Evolutionary conservation across 2,888 invertebrate species (phyloP).

Genomic region (Synanthedon tipuliformis): DNA sequence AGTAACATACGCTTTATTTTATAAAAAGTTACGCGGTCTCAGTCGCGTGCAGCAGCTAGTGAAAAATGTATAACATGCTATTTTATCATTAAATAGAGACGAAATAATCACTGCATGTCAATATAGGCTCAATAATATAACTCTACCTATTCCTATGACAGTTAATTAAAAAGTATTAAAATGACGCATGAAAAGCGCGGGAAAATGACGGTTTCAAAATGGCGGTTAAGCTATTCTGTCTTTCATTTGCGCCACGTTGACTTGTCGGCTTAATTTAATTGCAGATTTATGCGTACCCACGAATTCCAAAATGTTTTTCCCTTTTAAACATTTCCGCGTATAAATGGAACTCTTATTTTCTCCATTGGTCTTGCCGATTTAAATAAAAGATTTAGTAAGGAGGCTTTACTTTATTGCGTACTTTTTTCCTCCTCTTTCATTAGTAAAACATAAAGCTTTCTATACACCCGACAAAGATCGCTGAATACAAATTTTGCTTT

Average conservation of each 20-base stretch:
- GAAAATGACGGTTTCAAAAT: conserved; percentile 1
- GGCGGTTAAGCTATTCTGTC: background rate
- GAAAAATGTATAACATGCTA: too few species aligned
- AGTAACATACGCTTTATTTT: too few species aligned
- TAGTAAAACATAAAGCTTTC: too few species aligned
- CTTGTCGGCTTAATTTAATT: conserved; percentile 12
- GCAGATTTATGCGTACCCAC: background rate
- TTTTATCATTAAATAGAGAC: too few species aligned
- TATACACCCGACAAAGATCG: too few species aligned
- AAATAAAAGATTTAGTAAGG: background rate
- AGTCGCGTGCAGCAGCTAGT: too few species aligned
- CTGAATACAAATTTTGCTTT: too few species aligned
- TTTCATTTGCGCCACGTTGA: conserved; percentile 6
- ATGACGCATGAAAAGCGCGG: conserved; percentile 6
- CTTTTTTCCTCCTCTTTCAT: too few species aligned
- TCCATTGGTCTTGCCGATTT: background rate
- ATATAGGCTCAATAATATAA: too few species aligned
- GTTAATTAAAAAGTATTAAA: background rate
- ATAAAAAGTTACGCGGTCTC: too few species aligned
- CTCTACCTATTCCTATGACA: too few species aligned
- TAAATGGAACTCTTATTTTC: conserved; percentile 5
- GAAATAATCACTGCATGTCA: too few species aligned
- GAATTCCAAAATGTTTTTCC: conserved; percentile 1
- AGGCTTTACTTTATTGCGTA: background rate
- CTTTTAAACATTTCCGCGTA: background rate